Conservation (phyloP, 2,797 vertebrate genomes). For the Pitangus sulphuratus region DNA sequence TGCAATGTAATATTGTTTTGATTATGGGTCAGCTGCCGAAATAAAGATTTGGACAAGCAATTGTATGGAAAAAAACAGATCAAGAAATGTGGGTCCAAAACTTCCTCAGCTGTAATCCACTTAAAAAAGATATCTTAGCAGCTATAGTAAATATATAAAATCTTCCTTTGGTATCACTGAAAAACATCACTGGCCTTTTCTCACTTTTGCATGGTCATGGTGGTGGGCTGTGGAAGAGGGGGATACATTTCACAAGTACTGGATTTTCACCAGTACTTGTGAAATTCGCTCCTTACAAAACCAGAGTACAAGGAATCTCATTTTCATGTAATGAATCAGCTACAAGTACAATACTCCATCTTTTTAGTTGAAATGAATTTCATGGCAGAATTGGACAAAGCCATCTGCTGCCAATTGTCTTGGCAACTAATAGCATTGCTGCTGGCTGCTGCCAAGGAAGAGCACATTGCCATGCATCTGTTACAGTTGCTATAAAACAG, state of each 20-base stretch:
- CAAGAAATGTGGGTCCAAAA: neutral
- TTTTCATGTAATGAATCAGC: conserved; percentile 24
- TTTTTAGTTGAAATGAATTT: conserved; percentile 40
- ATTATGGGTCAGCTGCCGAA: neutral
- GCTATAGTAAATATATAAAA: neutral
- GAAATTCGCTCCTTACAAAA: neutral
- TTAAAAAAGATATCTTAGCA: neutral
- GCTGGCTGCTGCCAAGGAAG: conserved; percentile 34
- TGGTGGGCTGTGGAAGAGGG: neutral
- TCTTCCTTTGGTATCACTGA: neutral
- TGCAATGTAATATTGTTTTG: neutral
- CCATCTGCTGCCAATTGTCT: conserved; percentile 64
- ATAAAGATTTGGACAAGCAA: neutral
- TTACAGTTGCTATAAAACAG: conserved; percentile 1
- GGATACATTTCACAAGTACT: neutral
- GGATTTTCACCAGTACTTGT: neutral
- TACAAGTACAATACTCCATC: conserved; percentile 10
- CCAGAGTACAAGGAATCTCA: neutral
- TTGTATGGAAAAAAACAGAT: neutral
- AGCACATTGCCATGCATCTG: conserved; percentile 51
- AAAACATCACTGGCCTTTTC: neutral
- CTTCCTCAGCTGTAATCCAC: neutral
- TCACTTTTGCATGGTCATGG: neutral
- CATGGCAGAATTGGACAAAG: conserved; percentile 47
- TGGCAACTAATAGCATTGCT: conserved; percentile 44